Percentiles rank a stretch among this genome's conserved stretches.
Evolutionary conservation across 2,113 vertebrate species (phyloP).

Genomic region (Actinemys pallida): DNA sequence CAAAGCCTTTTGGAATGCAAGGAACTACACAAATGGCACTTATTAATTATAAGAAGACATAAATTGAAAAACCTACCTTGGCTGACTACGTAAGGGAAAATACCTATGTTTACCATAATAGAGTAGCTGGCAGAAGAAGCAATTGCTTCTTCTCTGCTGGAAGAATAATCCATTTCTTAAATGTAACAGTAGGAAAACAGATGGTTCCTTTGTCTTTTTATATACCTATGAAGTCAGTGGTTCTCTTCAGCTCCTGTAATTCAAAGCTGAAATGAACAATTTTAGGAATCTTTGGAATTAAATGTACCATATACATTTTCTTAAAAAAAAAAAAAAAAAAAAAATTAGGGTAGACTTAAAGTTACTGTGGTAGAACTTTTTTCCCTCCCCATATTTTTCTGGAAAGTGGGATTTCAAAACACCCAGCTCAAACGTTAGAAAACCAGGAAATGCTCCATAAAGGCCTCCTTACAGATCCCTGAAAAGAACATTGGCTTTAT

Average conservation of each 20-base stretch:
- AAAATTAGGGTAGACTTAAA: neutral
- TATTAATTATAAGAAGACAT: neutral
- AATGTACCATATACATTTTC: neutral
- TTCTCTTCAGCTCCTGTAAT: neutral
- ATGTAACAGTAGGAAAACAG: neutral
- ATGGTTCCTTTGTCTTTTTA: neutral
- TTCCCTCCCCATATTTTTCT: neutral
- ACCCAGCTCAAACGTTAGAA: neutral
- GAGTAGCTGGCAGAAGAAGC: neutral
- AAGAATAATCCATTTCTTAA: neutral
- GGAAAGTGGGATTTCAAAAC: conserved; percentile 1
- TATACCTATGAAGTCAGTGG: neutral
- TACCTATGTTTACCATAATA: neutral
- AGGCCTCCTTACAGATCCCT: neutral
- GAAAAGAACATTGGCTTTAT: neutral
- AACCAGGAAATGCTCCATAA: neutral
- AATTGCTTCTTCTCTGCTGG: neutral
- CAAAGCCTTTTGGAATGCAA: neutral
- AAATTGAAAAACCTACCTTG: neutral
- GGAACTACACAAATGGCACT: fast-evolving
- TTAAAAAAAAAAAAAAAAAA: neutral
- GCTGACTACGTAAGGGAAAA: neutral
- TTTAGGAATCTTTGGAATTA: neutral
- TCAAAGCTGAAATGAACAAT: neutral
- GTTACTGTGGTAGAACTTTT: neutral